Evolutionary conservation across 2,113 vertebrate genomes (phyloP).

Genomic region (Pseudonaja textilis): DNA sequence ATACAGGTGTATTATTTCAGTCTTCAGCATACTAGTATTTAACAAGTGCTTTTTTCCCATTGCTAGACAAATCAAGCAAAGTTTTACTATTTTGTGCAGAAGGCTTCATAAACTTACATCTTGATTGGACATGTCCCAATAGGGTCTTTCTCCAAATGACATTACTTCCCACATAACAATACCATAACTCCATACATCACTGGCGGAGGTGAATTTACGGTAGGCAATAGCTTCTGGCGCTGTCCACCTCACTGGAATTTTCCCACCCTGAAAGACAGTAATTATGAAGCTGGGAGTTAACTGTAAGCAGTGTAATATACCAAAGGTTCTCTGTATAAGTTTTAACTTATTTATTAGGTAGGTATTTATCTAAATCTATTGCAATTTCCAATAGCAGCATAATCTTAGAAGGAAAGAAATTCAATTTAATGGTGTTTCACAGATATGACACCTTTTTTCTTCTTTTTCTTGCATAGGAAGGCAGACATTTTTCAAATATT

Average conservation of each 20-base stretch:
- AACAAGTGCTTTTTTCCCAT: not conserved
- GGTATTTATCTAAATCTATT: not conserved
- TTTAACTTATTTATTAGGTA: not conserved
- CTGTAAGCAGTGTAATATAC: not conserved
- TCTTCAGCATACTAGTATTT: not conserved
- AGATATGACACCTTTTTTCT: not conserved
- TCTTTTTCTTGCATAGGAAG: not conserved
- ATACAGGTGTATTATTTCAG: not conserved
- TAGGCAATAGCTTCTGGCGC: conserved; percentile 80
- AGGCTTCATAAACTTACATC: conserved; percentile 68
- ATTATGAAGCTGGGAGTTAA: conserved; percentile 24
- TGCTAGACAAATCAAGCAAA: not conserved
- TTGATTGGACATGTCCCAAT: conserved; percentile 86
- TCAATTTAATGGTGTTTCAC: not conserved
- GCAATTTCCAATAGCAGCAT: not conserved
- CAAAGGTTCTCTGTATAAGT: not conserved
- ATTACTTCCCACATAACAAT: conserved; percentile 87
- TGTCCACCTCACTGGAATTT: conserved; percentile 82
- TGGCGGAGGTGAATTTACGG: conserved; percentile 82
- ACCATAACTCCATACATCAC: conserved; percentile 80
- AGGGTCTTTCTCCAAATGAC: conserved; percentile 82
- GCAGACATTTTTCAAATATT: not conserved
- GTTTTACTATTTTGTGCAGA: not conserved
- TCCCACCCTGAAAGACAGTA: conserved; percentile 68
- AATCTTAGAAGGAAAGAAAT: not conserved